Evolutionary conservation across 2,113 vertebrate genomes (phyloP), one percentile per base, ranked within the genome.

Genomic region (Daphoenositta chrysoptera): DNA sequence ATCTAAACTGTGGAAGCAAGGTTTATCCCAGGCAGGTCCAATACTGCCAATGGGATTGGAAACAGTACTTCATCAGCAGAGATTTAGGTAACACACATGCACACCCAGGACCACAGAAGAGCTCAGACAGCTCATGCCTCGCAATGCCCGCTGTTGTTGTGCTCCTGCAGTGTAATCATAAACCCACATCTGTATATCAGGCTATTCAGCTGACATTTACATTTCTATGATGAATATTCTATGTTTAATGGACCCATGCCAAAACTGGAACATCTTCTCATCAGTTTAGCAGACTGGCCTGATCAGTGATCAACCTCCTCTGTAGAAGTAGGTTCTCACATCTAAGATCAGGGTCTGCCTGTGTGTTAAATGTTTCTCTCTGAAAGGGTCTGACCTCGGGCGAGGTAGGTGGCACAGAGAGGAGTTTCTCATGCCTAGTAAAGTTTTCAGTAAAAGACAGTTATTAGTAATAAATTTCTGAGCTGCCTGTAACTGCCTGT

Each of bases 31-130:
- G 39, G 26, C 39, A 54, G 15, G 30, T 64, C 40, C 5, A 51
- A 31, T 26, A 64, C 8, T 0, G 0, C 12, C 21, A 51, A 35
- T 1, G 13, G 35, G 71, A 68, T 64, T 11, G 47, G 48, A 80
- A 64, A 33, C 4, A 50, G 10, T 20, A 23, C 3, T 64, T 80
- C 30, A n/a, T 28, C 48, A 86, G 20, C 15, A 39, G 63, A 16
- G 30, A 45, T 71, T 75, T 47, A 54, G 35, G 21, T 56, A 93
- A 60, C 9, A 3, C 28, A 58, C 0, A 0, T 17, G 40, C 20
- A 16, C 4, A 6, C 6, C 7, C 21, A 80, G 48, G 44, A 79
- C 23, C 21, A 42, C 10, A 53, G 35, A 68, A 91, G 7, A 51
- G 15, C 18, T 82, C 48, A 4, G 1, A 40, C 6, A 66, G 17